Conservation (phyloP, 2,797 vertebrate species). For the Onychomys arenicola region DNA sequence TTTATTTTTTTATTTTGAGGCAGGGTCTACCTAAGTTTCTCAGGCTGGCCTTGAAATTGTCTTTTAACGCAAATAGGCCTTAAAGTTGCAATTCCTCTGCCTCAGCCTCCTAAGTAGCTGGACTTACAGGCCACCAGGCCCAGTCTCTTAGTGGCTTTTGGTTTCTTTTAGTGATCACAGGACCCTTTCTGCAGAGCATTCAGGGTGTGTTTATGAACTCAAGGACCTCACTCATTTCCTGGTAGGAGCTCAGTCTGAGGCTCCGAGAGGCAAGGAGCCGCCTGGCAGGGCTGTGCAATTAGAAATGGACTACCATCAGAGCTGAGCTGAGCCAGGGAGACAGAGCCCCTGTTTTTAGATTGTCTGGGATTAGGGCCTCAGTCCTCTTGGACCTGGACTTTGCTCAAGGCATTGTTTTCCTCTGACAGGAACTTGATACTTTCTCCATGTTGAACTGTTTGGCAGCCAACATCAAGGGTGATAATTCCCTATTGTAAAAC, state of each 20-base stretch:
- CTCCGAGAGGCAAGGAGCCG: not conserved
- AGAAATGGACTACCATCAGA: not conserved
- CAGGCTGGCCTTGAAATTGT: not conserved
- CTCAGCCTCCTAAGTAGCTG: not conserved
- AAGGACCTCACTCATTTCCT: not conserved
- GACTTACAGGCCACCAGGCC: not conserved
- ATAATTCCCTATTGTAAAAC: constrained; percentile 2
- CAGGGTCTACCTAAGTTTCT: not conserved
- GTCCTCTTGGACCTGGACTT: not conserved
- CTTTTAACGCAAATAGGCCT: not conserved
- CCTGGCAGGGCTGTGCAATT: accelerated
- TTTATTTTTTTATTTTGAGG: not conserved
- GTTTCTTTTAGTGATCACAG: not conserved
- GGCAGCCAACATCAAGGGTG: not conserved
- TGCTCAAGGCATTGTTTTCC: not conserved
- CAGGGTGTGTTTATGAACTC: not conserved
- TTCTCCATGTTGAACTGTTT: not conserved
- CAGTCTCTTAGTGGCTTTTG: not conserved
- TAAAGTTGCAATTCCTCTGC: not conserved
- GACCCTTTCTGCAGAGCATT: not conserved
- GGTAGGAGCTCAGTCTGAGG: not conserved
- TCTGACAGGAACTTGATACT: not conserved
- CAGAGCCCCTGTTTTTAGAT: not conserved
- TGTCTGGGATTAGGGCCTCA: not conserved
- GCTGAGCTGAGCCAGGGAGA: too few species aligned